These are phyloP conservation scores for Todiramphus chloris DNA, from an alignment of 2,113 vertebrate genomes.

Conservation along the genomic window DNA sequence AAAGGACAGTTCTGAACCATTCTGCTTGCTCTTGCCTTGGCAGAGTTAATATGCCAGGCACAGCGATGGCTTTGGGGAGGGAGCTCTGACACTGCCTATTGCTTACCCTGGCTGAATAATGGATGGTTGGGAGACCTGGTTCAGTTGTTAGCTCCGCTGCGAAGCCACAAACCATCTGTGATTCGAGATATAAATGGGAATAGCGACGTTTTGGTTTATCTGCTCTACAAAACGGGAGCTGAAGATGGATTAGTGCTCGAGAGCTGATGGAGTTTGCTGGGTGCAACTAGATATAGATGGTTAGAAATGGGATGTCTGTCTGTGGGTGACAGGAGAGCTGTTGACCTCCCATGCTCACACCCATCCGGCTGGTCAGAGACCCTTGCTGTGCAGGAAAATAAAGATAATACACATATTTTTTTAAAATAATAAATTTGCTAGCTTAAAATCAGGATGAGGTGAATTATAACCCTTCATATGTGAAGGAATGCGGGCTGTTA, in stretches of 20 bases:
- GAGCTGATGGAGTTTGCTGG: not conserved
- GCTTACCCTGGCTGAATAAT: not conserved
- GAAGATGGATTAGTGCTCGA: not conserved
- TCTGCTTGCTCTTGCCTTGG: not conserved
- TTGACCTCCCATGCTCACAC: not conserved
- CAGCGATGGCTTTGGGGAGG: not conserved
- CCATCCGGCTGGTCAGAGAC: not conserved
- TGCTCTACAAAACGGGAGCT: not conserved
- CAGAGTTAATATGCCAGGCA: not conserved
- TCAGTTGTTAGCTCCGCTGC: not conserved
- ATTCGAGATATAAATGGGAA: not conserved
- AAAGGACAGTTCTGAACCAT: not conserved
- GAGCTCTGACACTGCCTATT: not conserved
- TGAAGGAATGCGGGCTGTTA: not conserved
- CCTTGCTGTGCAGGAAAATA: not conserved
- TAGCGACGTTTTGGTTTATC: not conserved
- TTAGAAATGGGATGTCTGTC: not conserved
- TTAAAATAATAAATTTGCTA: not conserved
- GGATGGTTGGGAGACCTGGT: not conserved
- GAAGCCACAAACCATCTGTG: constrained; percentile 14
- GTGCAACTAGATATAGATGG: fast-evolving
- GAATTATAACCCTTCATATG: not conserved
- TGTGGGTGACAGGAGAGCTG: not conserved
- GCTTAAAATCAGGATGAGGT: not conserved
- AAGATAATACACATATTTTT: not conserved